Evolutionary conservation across 2,113 vertebrate species (phyloP), one percentile per base, ranked within the genome.

Genomic region (Elanus axillaris): DNA sequence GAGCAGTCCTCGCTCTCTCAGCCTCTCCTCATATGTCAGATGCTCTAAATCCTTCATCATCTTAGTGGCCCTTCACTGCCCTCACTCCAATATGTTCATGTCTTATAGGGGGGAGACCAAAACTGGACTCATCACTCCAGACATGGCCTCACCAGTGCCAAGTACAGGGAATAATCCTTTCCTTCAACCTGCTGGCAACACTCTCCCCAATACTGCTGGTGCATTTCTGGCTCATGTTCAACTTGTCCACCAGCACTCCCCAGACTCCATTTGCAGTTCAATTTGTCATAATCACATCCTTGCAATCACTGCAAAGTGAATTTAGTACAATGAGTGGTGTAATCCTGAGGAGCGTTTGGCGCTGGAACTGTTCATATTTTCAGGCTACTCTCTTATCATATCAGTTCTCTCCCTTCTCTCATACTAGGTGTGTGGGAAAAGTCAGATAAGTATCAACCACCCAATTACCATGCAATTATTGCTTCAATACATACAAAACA

Each of bases 371-470:
- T 53, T 82, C 10, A 26, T 73, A 73, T 58, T 90, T 95, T 88
- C 90, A 95, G 16, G n/a, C 17, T 93, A 79, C 42, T 90, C 38
- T 81, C 93, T 94, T 95, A 95, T 47, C 86, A 29, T 69, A 85
- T 78, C 81, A 96, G 56, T 90, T 79, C 45, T 86, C 84, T 96
- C 53, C 64, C 48, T 91, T 75, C 69, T 79, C 58, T 88, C 77
- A 66, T 13, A 90, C 13, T 53, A 58, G 29, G 53, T n/a, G 40
- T 86, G 90, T 96, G 92, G 92, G 96, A 97, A 96, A 93, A 93
- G 42, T 10, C 77, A 90, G 96, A 94, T 97, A 95, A 90, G 36
- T 86, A 96, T 95, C 94, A 95, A n/a, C 87, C 85, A 74, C 68
- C 34, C 79, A 83, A 79, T 90, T 94, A 84, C 84, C 68, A 85